Base-by-base conservation (phyloP, 2,888 invertebrate genomes). In the Parnassius smintheus region DNA sequence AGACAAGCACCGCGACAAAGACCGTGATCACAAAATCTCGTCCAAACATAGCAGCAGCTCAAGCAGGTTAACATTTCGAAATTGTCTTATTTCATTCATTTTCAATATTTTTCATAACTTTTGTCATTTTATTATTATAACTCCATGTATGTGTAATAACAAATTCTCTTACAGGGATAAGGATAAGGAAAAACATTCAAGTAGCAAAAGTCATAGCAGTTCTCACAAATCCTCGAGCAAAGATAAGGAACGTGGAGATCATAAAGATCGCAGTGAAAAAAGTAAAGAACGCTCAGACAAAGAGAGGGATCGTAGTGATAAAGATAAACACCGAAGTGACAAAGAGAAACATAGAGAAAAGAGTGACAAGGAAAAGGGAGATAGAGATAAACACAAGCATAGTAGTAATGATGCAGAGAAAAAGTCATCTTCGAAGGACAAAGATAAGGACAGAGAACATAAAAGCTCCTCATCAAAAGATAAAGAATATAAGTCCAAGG, bases 1-100 rank as follows among this genome's bases (percentile, higher is more conserved):
- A 76, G 95, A 95, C 75, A 94, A 94, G 76, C 94, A 95, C 77
- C 93, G 94, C 68, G 94, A 95, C 75, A 94, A 94, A 76, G 94
- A 95, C 69, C 92, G 93, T 70, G 93, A 93, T 68, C 93, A 93
- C 78, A 93, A 93, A 77, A 92, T 90, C 76, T 90, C 85, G n/a
- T 83, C 86, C 65, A 89, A 91, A 76, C 88, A 88, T 74, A 87
- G 87, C 71, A 88, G 91, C 64, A 91, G 91, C 71, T 92, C 92
- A 67, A 84, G 80, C 87, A 89, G 88, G 91, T 91, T 83, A 85
- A 82, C 76, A 72, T 83, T 88, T 86, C 76, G 86, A 88, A 89
- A 86, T 70, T 18, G 18, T 18, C 18, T 18, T 18, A 18, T 18
- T 18, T 18, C 18, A 18, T 18, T 18, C 0, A 18, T 61, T 82